Base-by-base conservation (phyloP, 2,113 vertebrate species). In the Burhinus bistriatus region DNA sequence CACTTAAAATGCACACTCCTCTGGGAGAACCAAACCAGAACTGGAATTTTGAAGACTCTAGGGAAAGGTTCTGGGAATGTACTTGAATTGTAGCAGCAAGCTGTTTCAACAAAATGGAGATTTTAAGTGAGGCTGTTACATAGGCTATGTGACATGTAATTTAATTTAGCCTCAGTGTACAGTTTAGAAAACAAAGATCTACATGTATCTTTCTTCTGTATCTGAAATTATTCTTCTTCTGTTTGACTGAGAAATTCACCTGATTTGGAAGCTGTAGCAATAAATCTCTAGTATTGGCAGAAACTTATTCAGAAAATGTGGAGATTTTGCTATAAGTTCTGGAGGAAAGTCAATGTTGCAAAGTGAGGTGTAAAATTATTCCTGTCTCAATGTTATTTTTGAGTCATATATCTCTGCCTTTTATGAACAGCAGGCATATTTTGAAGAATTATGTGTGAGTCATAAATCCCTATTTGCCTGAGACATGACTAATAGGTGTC, bases 401-500 rank as follows among this genome's bases (percentile, higher is more conserved):
- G 96, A 98, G 93, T 95, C 96, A 97, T 98, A 96, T 97, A 98
- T 98, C 97, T 98, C 95, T 98, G 96, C 95, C 97, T 98, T 98
- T 98, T 98, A 98, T 98, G 98, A 98, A 98, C 96, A 98, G 96
- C 91, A 97, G 94, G 97, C 95, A 97, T 97, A 97, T 98, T 98
- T 98, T 92, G 96, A 98, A 98, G 97, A 98, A 97, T 98, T 98
- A 98, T 97, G 69, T 96, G 79, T 98, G 95, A 98, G 92, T 98
- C 98, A 98, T 98, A 98, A 98, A 98, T 98, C 96, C 91, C 92
- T 96, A 95, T 98, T 98, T 98, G 85, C 84, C 90, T 84, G 62
- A 93, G 96, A 98, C 97, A 98, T 98, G 97, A 98, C 96, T 98
- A 98, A 98, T 98, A 98, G 97, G 73, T 98, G 95, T 97, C 97